These are phyloP conservation scores for Crioceris asparagi DNA, from an alignment of 2,888 invertebrate species.

Conservation along the genomic window DNA sequence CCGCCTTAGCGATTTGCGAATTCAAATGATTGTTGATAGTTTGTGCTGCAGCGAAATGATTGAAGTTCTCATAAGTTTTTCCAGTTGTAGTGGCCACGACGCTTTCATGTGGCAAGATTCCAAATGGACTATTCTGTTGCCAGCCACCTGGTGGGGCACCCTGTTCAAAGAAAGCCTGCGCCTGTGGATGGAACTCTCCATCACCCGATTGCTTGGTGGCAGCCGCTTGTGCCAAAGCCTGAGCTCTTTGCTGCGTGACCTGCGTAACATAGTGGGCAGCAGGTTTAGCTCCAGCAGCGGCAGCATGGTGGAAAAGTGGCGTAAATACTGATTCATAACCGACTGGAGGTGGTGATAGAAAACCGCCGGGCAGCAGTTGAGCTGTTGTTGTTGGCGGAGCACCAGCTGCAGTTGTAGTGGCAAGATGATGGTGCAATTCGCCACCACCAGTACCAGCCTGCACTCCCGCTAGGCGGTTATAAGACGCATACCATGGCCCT, in stretches of 20 bases:
- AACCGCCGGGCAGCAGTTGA: conserved; percentile 58
- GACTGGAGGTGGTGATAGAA: conserved; percentile 62
- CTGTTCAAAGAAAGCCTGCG: conserved; percentile 56
- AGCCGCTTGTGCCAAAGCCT: conserved; percentile 54
- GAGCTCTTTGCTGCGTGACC: conserved; percentile 39
- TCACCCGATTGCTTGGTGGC: conserved; percentile 22
- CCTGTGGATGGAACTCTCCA: conserved; percentile 45
- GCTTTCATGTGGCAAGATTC: conserved; percentile 68
- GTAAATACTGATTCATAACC: conserved; percentile 75
- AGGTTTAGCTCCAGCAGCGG: conserved; percentile 43
- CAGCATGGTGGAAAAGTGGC: conserved; percentile 70
- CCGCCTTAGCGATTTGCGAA: conserved; percentile 48
- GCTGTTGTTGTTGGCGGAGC: conserved; percentile 55
- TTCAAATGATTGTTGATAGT: conserved; percentile 56
- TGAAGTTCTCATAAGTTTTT: conserved; percentile 54
- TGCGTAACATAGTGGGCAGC: conserved; percentile 40
- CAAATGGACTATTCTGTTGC: conserved; percentile 71
- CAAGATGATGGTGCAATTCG: conserved; percentile 58
- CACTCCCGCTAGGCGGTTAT: conserved; percentile 68
- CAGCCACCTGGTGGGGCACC: conserved; percentile 49
- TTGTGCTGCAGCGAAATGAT: conserved; percentile 54
- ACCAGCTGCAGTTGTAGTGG: conserved; percentile 35
- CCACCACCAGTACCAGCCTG: conserved; percentile 46
- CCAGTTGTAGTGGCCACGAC: conserved; percentile 47
- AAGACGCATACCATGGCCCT: conserved; percentile 80